Percentiles rank a stretch among this genome's conserved stretches.
These are phyloP conservation scores for Bradypus variegatus DNA, from an alignment of 2,797 vertebrate species.

Conservation along the genomic window DNA sequence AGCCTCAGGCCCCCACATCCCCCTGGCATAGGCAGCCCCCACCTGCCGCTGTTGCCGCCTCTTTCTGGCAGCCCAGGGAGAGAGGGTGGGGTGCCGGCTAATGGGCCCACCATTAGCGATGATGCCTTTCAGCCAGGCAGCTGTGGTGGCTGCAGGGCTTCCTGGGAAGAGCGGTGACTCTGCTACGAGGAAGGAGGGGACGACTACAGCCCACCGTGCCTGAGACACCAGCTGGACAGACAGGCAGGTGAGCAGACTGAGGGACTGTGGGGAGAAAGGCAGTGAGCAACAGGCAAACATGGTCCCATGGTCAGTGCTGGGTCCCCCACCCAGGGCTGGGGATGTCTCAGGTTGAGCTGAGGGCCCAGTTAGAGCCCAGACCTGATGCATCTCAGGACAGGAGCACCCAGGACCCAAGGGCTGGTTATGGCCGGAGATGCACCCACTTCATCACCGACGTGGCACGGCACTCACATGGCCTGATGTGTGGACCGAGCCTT, in stretches of 20 bases:
- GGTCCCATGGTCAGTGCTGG: neutral
- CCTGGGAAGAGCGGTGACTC: neutral
- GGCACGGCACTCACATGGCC: neutral
- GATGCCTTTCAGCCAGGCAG: neutral
- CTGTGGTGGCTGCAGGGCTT: neutral
- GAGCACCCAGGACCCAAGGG: neutral
- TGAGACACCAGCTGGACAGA: neutral
- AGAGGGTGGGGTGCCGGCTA: neutral
- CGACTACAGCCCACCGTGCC: neutral
- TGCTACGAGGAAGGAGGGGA: neutral
- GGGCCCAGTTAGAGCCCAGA: neutral
- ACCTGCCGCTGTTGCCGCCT: neutral
- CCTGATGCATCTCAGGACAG: neutral
- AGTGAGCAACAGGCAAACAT: neutral
- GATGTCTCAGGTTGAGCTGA: neutral
- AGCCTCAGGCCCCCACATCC: conserved; percentile 14
- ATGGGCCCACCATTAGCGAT: neutral
- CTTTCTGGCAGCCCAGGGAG: neutral
- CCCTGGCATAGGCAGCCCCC: neutral
- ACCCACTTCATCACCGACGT: neutral
- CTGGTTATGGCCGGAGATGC: neutral
- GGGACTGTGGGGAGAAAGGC: neutral
- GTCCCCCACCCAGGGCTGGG: neutral
- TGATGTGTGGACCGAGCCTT: neutral
- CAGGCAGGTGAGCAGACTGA: neutral